These are phyloP conservation scores for Carduelis carduelis DNA, from an alignment of 2,797 vertebrate species.

Conservation along the genomic window DNA sequence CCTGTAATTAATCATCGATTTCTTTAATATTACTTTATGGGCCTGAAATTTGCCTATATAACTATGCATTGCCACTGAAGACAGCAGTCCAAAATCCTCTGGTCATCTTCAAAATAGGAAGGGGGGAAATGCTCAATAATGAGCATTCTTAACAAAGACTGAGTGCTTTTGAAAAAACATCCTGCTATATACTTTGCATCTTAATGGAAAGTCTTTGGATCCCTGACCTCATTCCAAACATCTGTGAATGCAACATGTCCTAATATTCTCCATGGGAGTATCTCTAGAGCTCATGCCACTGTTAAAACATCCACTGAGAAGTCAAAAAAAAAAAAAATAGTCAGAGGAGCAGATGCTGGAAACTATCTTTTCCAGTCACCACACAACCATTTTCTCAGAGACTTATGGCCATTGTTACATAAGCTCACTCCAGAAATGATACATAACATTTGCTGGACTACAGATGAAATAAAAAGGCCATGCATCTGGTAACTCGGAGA, in stretches of 20 bases:
- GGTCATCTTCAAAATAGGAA: neutral
- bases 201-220: conserved; percentile 31
- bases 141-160: neutral
- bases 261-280: neutral
- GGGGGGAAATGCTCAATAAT: neutral
- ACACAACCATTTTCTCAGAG: neutral
- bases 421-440: neutral
- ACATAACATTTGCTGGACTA: neutral
- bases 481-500: neutral
- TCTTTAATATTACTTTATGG: neutral
- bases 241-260: conserved; percentile 3
- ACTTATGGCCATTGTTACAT: neutral
- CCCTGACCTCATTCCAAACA: conserved; percentile 37
- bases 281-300: neutral
- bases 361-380: neutral
- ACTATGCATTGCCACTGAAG: neutral
- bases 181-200: neutral
- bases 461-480: neutral
- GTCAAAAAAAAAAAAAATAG: neutral
- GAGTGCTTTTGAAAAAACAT: neutral
- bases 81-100: neutral
- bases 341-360: neutral
- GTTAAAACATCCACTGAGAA: neutral
- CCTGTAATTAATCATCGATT: neutral
- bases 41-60: neutral